These are phyloP conservation scores for Drosophila phalerata DNA, from an alignment of 2,888 invertebrate genomes.

Conservation along the genomic window DNA sequence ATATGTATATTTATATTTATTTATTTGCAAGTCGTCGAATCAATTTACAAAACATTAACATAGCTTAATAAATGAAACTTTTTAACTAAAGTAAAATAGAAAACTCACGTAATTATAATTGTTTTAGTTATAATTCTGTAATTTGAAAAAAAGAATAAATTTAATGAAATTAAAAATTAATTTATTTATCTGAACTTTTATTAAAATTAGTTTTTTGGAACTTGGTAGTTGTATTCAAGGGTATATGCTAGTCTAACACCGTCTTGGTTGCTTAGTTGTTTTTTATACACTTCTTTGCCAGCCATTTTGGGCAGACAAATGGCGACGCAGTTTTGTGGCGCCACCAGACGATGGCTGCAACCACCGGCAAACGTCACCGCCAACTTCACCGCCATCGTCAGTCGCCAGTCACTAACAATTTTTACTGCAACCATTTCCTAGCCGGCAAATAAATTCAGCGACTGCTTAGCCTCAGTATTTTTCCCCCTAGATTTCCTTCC, in stretches of 20 bases:
- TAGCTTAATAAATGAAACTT: too few species aligned
- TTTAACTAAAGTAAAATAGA: too few species aligned
- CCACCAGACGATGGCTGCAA: constrained; percentile 55
- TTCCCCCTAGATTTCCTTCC: background rate
- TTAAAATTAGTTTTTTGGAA: too few species aligned
- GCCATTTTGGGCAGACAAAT: constrained; percentile 72
- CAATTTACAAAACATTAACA: too few species aligned
- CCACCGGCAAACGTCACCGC: constrained; percentile 17
- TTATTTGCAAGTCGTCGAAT: too few species aligned
- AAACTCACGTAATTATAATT: too few species aligned
- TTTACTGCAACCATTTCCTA: constrained; percentile 67
- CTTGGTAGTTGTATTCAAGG: background rate
- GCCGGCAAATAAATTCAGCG: constrained; percentile 66
- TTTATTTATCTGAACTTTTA: background rate
- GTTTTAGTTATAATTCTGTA: too few species aligned
- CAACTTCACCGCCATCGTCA: constrained; percentile 26
- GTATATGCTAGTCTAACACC: constrained; percentile 3
- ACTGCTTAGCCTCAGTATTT: constrained; percentile 38
- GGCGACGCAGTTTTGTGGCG: constrained; percentile 74
- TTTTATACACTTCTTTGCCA: constrained; percentile 33
- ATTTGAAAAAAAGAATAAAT: too few species aligned
- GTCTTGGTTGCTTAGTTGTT: background rate
- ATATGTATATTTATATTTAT: too few species aligned
- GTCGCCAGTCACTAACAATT: constrained; percentile 68
- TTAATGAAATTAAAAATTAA: too few species aligned